A percentile compares a stretch with the other conserved stretches of the same genome.
Conservation (phyloP, 2,888 invertebrate species). For the Hetaerina titia region DNA sequence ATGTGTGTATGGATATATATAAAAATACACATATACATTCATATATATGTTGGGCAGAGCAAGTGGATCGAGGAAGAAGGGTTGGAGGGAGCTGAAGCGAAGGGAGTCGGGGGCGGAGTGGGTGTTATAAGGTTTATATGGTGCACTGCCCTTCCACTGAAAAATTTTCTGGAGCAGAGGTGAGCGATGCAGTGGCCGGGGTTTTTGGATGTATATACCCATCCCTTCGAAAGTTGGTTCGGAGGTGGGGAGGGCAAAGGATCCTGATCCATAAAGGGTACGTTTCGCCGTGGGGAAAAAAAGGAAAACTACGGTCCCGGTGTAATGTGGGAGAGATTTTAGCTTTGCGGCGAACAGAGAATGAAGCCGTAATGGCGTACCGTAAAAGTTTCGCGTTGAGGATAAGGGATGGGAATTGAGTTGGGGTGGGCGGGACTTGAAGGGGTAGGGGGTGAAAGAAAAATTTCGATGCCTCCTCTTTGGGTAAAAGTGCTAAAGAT, state of each 20-base stretch:
- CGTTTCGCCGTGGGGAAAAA: background rate
- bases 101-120: background rate
- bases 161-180: background rate
- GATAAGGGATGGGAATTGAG: background rate
- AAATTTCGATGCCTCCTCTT: background rate
- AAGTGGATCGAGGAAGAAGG: too few relatives aligned
- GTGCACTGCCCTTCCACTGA: background rate
- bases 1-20: too few relatives aligned
- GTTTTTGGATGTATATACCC: background rate
- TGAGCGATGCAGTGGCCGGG: background rate
- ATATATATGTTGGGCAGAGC: too few relatives aligned
- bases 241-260: background rate
- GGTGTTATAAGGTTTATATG: background rate
- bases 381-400: constrained; percentile 20
- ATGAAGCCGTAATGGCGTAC: constrained; percentile 19
- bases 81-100: background rate
- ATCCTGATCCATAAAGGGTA: constrained; percentile 19
- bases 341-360: background rate
- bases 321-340: constrained; percentile 1
- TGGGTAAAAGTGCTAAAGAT: background rate
- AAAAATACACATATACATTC: too few relatives aligned
- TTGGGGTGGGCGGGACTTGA: background rate
- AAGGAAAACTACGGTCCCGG: background rate
- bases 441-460: background rate
- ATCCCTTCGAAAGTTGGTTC: background rate